Conservation (phyloP, 2,113 vertebrate genomes). For the Oreotrochilus melanogaster region DNA sequence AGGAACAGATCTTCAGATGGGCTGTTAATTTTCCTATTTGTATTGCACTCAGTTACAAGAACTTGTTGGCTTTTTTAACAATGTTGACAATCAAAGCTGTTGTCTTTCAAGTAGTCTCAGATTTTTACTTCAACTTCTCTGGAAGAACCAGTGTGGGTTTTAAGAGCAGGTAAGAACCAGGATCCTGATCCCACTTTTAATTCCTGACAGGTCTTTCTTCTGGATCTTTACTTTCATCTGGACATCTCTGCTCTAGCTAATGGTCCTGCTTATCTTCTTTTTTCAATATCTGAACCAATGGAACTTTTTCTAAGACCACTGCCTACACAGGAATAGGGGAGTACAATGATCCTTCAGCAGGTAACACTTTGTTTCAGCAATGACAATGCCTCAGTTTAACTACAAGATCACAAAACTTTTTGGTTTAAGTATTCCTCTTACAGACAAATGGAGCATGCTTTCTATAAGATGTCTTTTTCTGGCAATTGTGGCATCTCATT, state of each 20-base stretch:
- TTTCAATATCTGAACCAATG: neutral
- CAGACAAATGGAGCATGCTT: accelerated
- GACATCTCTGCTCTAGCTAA: neutral
- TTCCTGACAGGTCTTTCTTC: neutral
- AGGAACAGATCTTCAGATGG: neutral
- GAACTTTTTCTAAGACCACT: neutral
- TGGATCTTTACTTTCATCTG: neutral
- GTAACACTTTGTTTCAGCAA: neutral
- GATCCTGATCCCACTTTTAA: neutral
- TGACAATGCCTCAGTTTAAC: neutral
- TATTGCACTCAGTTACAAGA: neutral
- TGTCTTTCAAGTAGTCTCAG: neutral
- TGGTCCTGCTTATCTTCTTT: neutral
- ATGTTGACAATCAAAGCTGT: neutral
- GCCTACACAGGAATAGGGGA: neutral
- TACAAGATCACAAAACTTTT: neutral
- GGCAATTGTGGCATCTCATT: neutral
- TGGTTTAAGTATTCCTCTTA: neutral
- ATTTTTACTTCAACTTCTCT: neutral
- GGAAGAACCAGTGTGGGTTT: neutral
- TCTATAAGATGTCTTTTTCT: neutral
- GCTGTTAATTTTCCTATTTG: neutral
- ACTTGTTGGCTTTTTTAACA: neutral
- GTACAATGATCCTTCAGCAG: neutral
- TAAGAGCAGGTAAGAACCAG: neutral